phyloP scores from a whole-genome alignment of 2,888 invertebrate species.

The Calephelis perditalis region DNA sequence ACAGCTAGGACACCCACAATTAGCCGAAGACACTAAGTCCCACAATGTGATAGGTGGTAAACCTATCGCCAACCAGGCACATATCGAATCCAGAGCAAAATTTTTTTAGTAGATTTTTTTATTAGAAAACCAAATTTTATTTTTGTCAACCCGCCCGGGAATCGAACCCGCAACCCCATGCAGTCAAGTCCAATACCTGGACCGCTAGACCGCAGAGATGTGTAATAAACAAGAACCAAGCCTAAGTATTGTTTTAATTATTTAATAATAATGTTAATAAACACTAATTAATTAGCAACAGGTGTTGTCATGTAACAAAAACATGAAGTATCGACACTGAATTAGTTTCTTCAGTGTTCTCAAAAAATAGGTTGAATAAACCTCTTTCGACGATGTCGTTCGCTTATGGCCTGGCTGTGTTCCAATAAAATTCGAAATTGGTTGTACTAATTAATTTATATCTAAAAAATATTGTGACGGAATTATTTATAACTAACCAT shows the following conservation, averaged over 20 bases:
- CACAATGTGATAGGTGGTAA: no score
- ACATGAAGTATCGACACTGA: constrained; percentile 15
- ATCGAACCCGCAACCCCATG: no score
- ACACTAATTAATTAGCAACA: not conserved
- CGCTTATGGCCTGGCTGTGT: constrained; percentile 45
- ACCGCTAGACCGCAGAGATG: no score
- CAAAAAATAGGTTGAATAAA: constrained; percentile 59
- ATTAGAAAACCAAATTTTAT: no score
- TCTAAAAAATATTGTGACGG: not conserved
- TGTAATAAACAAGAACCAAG: not conserved
- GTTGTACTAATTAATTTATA: constrained; percentile 23
- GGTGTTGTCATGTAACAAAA: constrained; percentile 2
- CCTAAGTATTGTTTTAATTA: constrained; percentile 4
- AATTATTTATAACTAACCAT: not conserved
- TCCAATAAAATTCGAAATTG: constrained; percentile 41
- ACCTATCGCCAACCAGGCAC: no score
- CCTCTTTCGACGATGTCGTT: constrained; percentile 43
- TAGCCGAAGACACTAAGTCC: no score
- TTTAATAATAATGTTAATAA: not conserved
- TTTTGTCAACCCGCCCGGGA: no score
- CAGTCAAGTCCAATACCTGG: no score
- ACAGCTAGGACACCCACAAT: no score
- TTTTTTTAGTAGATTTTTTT: no score
- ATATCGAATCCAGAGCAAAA: no score
- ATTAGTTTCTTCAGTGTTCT: constrained; percentile 16